phyloP scores from a whole-genome alignment of 1,140 invertebrate species.

The Cydia fagiglandana region DNA sequence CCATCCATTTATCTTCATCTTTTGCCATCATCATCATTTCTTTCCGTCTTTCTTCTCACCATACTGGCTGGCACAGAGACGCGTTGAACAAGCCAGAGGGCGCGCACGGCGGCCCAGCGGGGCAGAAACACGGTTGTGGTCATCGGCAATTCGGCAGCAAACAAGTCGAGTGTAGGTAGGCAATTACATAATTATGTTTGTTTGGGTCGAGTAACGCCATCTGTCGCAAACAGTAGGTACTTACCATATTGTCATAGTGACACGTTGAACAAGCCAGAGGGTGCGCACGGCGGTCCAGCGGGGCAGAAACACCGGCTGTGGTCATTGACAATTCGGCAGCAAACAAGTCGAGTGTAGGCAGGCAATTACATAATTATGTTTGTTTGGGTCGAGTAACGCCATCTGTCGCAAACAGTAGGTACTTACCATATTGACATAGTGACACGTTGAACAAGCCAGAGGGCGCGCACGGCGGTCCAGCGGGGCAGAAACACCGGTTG shows the following conservation, averaged over 20 bases:
- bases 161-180: slow-evolving; percentile 88
- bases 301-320: slow-evolving; percentile 93
- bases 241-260: too few relatives aligned
- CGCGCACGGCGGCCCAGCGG: slow-evolving; percentile 90
- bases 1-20: too few relatives aligned
- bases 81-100: slow-evolving; percentile 92
- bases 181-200: too few relatives aligned
- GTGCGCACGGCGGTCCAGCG: slow-evolving; percentile 90
- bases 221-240: too few relatives aligned
- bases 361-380: too few relatives aligned
- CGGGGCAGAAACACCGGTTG: slow-evolving; percentile 90
- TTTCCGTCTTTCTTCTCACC: too few relatives aligned
- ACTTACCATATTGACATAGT: too few relatives aligned
- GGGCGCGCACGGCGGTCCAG: slow-evolving; percentile 90
- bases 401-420: too few relatives aligned
- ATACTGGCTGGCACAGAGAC: too few relatives aligned
- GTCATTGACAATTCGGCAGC: slow-evolving; percentile 84
- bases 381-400: too few relatives aligned
- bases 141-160: slow-evolving; percentile 85
- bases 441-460: slow-evolving; percentile 93
- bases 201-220: too few relatives aligned
- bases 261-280: slow-evolving; percentile 91
- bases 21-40: too few relatives aligned
- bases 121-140: slow-evolving; percentile 92
- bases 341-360: slow-evolving; percentile 89